Evolutionary conservation across 2,888 invertebrate species (phyloP).

Genomic region (Cheilosia urbana): DNA sequence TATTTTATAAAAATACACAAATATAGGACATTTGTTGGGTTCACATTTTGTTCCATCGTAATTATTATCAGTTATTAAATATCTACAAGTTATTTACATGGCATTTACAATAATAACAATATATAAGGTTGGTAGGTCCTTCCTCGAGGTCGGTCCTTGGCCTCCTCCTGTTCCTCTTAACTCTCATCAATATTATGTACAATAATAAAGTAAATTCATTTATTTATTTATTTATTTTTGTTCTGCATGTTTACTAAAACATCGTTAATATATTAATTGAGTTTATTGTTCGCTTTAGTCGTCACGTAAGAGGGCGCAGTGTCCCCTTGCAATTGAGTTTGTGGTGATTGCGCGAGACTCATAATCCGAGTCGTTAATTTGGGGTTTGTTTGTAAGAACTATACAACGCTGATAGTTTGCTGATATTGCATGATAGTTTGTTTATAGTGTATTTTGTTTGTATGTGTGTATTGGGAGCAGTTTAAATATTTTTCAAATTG

Average conservation of each 20-base stretch:
- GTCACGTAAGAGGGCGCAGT: constrained; percentile 50
- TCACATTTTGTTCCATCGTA: constrained; percentile 70
- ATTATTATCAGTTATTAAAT: constrained; percentile 67
- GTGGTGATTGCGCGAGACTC: constrained; percentile 63
- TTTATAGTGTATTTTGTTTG: constrained; percentile 53
- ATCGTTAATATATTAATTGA: constrained; percentile 76
- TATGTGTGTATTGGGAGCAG: constrained; percentile 55
- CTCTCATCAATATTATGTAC: constrained; percentile 53
- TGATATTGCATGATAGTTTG: constrained; percentile 69
- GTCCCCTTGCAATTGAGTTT: constrained; percentile 49
- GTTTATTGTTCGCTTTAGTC: constrained; percentile 77
- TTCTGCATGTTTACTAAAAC: constrained; percentile 79
- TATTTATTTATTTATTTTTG: constrained; percentile 29
- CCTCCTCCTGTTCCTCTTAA: constrained; percentile 34
- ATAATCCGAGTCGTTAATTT: constrained; percentile 46
- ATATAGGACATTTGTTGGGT: constrained; percentile 75
- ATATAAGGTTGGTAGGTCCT: constrained; percentile 66
- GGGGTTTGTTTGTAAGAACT: constrained; percentile 53
- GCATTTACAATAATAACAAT: constrained; percentile 74
- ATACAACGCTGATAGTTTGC: constrained; percentile 71
- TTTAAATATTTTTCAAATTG: constrained; percentile 61
- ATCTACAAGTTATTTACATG: constrained; percentile 75
- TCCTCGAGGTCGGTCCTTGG: constrained; percentile 59
- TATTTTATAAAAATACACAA: constrained; percentile 75
- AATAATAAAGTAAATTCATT: constrained; percentile 70